Percentiles rank a stretch among this genome's conserved stretches.
These are phyloP conservation scores for Lydus trimaculatus DNA, from an alignment of 2,888 invertebrate genomes.

Conservation along the genomic window DNA sequence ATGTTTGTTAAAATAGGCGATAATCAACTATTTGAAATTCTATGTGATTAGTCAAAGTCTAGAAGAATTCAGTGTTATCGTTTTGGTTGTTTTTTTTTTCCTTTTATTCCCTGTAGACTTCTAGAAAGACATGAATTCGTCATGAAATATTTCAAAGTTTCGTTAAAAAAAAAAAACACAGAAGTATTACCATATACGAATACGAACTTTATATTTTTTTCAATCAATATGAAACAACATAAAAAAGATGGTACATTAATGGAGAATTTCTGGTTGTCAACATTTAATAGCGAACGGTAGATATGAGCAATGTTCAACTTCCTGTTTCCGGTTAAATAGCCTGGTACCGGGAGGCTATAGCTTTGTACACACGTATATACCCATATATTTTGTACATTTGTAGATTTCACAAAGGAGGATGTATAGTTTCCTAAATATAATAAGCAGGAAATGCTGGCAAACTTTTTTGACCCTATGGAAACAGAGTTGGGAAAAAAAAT, in stretches of 20 bases:
- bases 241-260: conserved; percentile 9
- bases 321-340: conserved; percentile 23
- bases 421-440: background rate
- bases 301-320: conserved; percentile 27
- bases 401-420: background rate
- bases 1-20: background rate
- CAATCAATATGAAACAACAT: conserved; percentile 9
- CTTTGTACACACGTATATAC: conserved; percentile 6
- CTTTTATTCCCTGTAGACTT: too few relatives aligned
- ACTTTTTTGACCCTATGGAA: background rate
- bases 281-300: conserved; percentile 23
- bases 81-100: background rate
- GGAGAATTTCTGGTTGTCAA: conserved; percentile 29
- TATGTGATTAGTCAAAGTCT: conserved; percentile 23
- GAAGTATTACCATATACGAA: background rate
- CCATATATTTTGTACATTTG: background rate
- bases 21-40: conserved; percentile 10
- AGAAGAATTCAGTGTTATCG: conserved; percentile 3
- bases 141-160: background rate
- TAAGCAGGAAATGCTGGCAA: background rate
- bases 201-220: background rate
- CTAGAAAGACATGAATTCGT: background rate
- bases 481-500: background rate
- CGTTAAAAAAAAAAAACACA: background rate
- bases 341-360: conserved; percentile 20